Evolutionary conservation across 2,888 invertebrate genomes (phyloP).

Genomic region (Sympetrum striolatum): DNA sequence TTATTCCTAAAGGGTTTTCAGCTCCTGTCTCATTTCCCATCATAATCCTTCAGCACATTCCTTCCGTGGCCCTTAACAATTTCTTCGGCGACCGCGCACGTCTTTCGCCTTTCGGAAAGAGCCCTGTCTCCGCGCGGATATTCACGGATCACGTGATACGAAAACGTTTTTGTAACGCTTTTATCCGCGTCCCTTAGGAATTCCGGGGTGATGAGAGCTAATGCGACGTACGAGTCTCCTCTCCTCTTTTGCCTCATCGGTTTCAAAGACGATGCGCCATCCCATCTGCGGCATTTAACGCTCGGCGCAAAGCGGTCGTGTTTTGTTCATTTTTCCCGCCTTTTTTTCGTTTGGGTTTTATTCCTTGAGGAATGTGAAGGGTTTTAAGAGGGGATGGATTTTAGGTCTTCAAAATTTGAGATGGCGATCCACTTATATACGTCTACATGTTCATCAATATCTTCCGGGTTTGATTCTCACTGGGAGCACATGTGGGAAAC

Average conservation of each 20-base stretch:
- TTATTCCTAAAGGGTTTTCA: not conserved
- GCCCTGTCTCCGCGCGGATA: not conserved
- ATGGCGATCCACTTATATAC: too few relatives aligned
- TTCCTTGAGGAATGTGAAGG: not conserved
- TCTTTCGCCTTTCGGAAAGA: not conserved
- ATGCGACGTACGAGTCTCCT: not conserved
- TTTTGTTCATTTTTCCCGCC: not conserved
- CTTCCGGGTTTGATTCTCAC: too few relatives aligned
- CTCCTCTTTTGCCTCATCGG: not conserved
- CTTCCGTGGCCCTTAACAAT: not conserved
- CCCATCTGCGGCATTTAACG: not conserved
- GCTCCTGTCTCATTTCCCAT: not conserved
- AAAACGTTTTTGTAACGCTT: not conserved
- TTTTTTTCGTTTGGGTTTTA: not conserved
- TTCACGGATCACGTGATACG: not conserved
- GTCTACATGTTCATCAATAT: too few relatives aligned
- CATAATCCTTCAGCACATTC: not conserved
- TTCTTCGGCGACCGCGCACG: not conserved
- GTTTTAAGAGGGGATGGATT: not conserved
- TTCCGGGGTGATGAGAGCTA: not conserved
- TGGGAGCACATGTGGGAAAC: too few relatives aligned
- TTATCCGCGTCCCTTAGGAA: not conserved
- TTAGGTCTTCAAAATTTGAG: too few relatives aligned
- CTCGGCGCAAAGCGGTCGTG: not conserved
- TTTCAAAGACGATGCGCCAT: not conserved